phyloP scores from a whole-genome alignment of 2,797 vertebrate species.

The Hydrocynus forskahlii region DNA sequence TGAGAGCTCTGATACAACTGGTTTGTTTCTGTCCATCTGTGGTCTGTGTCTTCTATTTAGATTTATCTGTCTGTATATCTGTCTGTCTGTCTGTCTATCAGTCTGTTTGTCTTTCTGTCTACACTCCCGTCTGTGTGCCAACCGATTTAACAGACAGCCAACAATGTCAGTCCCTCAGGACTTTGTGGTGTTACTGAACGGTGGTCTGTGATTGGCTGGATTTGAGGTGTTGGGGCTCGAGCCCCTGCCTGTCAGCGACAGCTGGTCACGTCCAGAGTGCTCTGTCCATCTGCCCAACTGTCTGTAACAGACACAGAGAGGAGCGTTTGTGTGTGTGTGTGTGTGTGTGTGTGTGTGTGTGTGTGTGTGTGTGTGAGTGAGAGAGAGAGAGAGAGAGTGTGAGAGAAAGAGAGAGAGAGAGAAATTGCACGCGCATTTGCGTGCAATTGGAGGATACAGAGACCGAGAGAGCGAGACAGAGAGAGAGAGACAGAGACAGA shows the following conservation, averaged over 20 bases:
- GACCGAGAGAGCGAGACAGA: too few relatives aligned
- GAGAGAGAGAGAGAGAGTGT: background rate
- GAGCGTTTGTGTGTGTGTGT: background rate
- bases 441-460: too few relatives aligned
- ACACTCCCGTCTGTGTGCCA: too few relatives aligned
- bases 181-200: background rate
- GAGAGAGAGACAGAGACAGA: too few relatives aligned
- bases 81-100: background rate
- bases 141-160: background rate
- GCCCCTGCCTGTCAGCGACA: slow-evolving; percentile 27
- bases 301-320: slow-evolving; percentile 14
- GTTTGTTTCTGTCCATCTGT: background rate
- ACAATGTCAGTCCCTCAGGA: background rate
- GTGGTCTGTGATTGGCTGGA: slow-evolving; percentile 47
- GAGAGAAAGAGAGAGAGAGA: too few relatives aligned
- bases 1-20: too few relatives aligned
- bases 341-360: background rate
- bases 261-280: slow-evolving; percentile 19
- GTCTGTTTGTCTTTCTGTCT: background rate
- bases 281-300: background rate
- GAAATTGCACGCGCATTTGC: too few relatives aligned
- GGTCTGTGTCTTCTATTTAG: background rate
- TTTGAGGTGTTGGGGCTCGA: slow-evolving; percentile 19
- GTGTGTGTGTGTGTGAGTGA: background rate
- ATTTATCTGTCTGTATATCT: background rate